Percentiles rank a stretch among this genome's conserved stretches.
phyloP scores from a whole-genome alignment of 2,888 invertebrate genomes.

The Microctonus aethiopoides region DNA sequence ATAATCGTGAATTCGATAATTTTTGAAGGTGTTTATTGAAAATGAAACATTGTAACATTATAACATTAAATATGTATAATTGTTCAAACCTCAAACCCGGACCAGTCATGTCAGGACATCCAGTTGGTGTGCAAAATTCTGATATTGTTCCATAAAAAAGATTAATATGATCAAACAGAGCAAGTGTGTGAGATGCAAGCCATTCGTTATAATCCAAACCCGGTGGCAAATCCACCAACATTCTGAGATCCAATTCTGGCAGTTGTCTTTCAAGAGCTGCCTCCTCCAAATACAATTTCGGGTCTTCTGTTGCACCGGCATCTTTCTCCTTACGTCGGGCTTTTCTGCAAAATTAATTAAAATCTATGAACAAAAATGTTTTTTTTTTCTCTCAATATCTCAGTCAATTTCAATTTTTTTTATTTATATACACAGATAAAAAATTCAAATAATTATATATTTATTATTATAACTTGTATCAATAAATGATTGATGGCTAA shows the following conservation, averaged over 20 bases:
- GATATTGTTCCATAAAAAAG: conserved; percentile 98
- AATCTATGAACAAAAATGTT: too few species aligned
- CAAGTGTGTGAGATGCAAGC: conserved; percentile 98
- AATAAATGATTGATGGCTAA: too few species aligned
- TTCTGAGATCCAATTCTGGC: conserved; percentile 93
- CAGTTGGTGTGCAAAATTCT: conserved; percentile 96
- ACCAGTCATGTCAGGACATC: conserved; percentile 97
- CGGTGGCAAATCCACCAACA: conserved; percentile 93
- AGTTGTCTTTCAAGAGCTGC: conserved; percentile 93
- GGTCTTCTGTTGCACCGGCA: conserved; percentile 80
- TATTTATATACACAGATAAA: too few species aligned
- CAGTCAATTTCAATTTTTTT: too few species aligned
- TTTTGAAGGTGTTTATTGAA: too few species aligned
- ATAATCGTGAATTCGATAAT: too few species aligned
- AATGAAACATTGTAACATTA: too few species aligned
- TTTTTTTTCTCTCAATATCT: too few species aligned
- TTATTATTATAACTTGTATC: too few species aligned
- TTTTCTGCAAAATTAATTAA: conserved; percentile 80
- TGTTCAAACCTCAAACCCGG: conserved; percentile 85
- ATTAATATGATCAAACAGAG: conserved; percentile 99
- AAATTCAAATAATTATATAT: too few species aligned
- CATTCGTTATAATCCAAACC: conserved; percentile 99
- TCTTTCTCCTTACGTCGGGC: conserved; percentile 97
- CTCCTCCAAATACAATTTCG: conserved; percentile 95
- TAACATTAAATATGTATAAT: conserved; percentile 3